Evolutionary conservation across 2,797 vertebrate genomes (phyloP), one percentile per base, ranked within the genome.

Genomic region (Sebastes trivittatus): DNA sequence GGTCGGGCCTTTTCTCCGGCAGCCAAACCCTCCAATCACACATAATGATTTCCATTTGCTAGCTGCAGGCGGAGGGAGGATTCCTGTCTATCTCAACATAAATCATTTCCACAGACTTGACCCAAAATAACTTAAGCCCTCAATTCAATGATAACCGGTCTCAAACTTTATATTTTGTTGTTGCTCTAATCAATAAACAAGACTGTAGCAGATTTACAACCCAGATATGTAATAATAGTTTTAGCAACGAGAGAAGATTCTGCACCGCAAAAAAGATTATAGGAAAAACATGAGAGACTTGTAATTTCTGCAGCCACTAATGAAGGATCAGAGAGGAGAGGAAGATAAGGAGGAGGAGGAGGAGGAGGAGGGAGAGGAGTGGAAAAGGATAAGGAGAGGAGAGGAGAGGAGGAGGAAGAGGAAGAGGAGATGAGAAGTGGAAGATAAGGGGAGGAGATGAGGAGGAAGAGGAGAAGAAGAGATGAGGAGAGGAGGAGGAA

Each of bases 11-110:
- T n/a, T 88, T 89, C 77, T 83, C 60, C 42, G 3, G 67, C 81
- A 90, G 89, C 87, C 89, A 88, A 92, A 91, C 83, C 83, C 78
- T 84, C 84, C 88, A 92, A 91, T 92, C 93, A 87, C 81, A 79
- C 85, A 73, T 91, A 91, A 95, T 87, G 83, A 88, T 92, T 92
- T 92, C 93, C 90, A 90, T 91, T 92, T 85, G 84, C 71, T 71
- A 42, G 89, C 86, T 81, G 80, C 78, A 87, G 87, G 80, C 83
- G 7, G 71, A 73, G 46, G 27, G 68, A 55, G 68, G 27, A 5
- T 60, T 83, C 82, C 32, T 78, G 74, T 86, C 73, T 64, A 76
- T 85, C 74, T 84, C 66, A 72, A 74, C 80, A 46, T 56, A 81
- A 86, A 80, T 84, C 20, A 56, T 78, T 77, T 70, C 83, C 60